Evolutionary conservation across 2,797 vertebrate genomes (phyloP).

Genomic region (Alauda arvensis): DNA sequence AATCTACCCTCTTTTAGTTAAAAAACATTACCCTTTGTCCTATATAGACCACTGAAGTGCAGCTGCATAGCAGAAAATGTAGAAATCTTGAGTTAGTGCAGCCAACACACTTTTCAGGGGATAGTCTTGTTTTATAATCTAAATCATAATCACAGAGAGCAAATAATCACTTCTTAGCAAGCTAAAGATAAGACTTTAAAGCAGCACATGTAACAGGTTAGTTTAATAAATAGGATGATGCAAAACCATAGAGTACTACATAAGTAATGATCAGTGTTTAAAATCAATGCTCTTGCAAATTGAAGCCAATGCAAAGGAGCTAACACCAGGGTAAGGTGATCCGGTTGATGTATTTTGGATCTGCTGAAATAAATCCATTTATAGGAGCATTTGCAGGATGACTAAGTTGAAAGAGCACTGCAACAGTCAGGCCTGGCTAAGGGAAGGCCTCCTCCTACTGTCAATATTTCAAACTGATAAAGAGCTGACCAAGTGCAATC

Average conservation of each 20-base stretch:
- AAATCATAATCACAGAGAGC: background rate
- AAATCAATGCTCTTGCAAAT: constrained; percentile 56
- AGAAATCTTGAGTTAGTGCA: background rate
- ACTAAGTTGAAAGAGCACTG: constrained; percentile 60
- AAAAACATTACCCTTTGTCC: background rate
- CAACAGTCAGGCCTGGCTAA: constrained; percentile 23
- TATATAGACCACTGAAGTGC: background rate
- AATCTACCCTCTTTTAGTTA: background rate
- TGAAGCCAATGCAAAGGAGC: constrained; percentile 27
- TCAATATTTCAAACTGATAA: constrained; percentile 65
- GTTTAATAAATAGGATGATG: constrained; percentile 25
- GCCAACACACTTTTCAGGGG: background rate
- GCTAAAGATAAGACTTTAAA: background rate
- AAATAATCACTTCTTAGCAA: background rate
- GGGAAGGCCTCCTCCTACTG: constrained; percentile 41
- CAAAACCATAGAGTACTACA: background rate
- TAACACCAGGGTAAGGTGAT: constrained; percentile 44
- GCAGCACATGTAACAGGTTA: background rate
- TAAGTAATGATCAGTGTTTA: constrained; percentile 34
- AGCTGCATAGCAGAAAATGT: background rate
- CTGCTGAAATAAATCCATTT: constrained; percentile 66
- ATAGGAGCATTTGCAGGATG: constrained; percentile 45
- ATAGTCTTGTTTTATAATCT: background rate
- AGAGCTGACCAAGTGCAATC: constrained; percentile 61
- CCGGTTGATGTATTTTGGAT: constrained; percentile 53